Base-by-base conservation (phyloP, 1,140 invertebrate genomes). In the Macrobrachium nipponense region DNA sequence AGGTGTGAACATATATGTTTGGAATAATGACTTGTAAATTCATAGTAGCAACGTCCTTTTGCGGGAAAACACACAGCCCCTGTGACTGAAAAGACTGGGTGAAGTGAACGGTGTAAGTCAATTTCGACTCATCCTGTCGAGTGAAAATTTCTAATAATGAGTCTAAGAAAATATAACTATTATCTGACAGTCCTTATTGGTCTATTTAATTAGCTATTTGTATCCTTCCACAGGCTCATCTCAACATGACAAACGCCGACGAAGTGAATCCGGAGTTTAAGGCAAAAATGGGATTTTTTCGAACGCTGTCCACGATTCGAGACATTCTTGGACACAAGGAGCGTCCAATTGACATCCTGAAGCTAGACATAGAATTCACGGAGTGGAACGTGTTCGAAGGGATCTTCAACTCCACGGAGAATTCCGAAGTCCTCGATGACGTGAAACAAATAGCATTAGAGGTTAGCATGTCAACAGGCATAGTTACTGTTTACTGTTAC, bases 321-420 rank as follows among this genome's bases (percentile, higher is more conserved):
- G 82, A 80, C 18, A 17, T 89, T n/a, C 51, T 87, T 17, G 80
- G 82, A n/a, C 89, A 87, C 72, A 77, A 20, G 12, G 44, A 86
- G 5, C 61, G 62, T 20, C 78, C 82, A n/a, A 88, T 88, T 18
- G 88, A 89, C 61, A 76, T 88, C 73, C 84, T 89, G 5, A 89
- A 89, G 81, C 27, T 89, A 64, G 89, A 89, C 81, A 88, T 89
- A 15, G 88, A 89, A 51, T 18, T 60, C 23, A 62, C 51, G 62
- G 88, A 89, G 72, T 89, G 88, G 88, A 68, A 75, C 11, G 84
- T 88, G 18, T 43, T 88, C 27, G 68, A 44, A 5, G 66, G 80
- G n/a, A n/a, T 88, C 5, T 75, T 88, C 15, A 62, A 60, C n/a
- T 66, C 51, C 17, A 78, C 83, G 5, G 61, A 80, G 15, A 76